Conservation (phyloP, 1,140 invertebrate genomes). For the Leptoteleia sp. region DNA sequence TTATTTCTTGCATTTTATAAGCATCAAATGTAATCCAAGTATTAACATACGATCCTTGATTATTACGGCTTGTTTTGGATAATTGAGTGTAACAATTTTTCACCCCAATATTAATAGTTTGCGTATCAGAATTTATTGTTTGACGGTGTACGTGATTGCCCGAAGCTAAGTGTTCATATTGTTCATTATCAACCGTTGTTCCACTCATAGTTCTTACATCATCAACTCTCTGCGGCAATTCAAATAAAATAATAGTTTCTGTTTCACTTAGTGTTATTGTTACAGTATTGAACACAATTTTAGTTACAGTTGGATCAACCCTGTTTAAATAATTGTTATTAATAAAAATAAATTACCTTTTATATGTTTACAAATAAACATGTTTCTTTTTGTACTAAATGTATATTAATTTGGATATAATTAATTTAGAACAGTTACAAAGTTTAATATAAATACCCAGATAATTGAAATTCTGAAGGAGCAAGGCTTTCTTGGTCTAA, state of each 20-base stretch:
- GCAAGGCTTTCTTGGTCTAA: conserved; percentile 72
- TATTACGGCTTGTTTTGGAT: conserved; percentile 80
- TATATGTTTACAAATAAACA: too few relatives aligned
- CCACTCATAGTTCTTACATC: conserved; percentile 83
- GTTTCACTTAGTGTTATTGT: conserved; percentile 85
- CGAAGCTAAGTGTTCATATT: conserved; percentile 84
- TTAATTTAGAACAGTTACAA: too few relatives aligned
- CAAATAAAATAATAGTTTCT: conserved; percentile 84
- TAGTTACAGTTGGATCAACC: conserved; percentile 54
- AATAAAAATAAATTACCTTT: too few relatives aligned
- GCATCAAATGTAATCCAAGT: conserved; percentile 88
- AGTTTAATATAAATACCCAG: conserved; percentile 66
- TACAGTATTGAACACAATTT: conserved; percentile 80
- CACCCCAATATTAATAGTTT: conserved; percentile 83
- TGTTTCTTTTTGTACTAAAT: too few relatives aligned
- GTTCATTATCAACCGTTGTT: conserved; percentile 84
- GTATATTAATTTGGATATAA: too few relatives aligned
- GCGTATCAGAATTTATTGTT: conserved; percentile 84
- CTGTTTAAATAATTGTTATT: conserved; percentile 35
- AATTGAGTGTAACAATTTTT: conserved; percentile 84
- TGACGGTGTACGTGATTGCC: conserved; percentile 85
- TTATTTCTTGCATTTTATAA: conserved; percentile 1
- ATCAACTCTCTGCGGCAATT: conserved; percentile 84
- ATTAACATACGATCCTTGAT: conserved; percentile 84
- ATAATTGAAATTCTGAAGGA: conserved; percentile 80